These are phyloP conservation scores for Mactromeris polynyma DNA, from an alignment of 2,888 invertebrate species.

Conservation along the genomic window DNA sequence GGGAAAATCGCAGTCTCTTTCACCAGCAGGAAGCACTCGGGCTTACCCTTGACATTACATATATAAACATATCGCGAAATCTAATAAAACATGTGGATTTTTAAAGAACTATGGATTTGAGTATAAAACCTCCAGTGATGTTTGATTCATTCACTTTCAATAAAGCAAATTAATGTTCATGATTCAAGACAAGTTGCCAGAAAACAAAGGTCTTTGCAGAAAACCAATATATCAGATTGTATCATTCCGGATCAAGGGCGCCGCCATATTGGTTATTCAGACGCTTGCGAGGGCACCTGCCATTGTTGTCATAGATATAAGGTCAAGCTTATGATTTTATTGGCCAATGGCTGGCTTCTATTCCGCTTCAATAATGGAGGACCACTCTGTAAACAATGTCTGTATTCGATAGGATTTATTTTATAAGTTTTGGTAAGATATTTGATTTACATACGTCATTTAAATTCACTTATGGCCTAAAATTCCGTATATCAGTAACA, in stretches of 20 bases:
- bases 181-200: too few relatives aligned
- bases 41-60: too few relatives aligned
- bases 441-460: not conserved
- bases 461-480: not conserved
- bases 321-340: conserved; percentile 46
- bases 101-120: not conserved
- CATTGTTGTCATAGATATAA: conserved; percentile 47
- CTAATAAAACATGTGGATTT: not conserved
- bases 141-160: too few relatives aligned
- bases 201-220: too few relatives aligned
- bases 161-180: too few relatives aligned
- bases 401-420: not conserved
- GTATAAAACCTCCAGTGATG: not conserved
- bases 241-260: conserved; percentile 46
- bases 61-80: conserved; percentile 4
- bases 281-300: conserved; percentile 60
- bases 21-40: too few relatives aligned
- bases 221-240: not conserved
- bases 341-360: conserved; percentile 49
- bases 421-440: not conserved
- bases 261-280: conserved; percentile 51
- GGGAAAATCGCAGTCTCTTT: too few relatives aligned
- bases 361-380: conserved; percentile 72
- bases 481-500: not conserved
- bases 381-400: not conserved